Percentiles rank a stretch among this genome's conserved stretches.
phyloP scores from a whole-genome alignment of 1,140 invertebrate genomes.

The Cephus cinctus region DNA sequence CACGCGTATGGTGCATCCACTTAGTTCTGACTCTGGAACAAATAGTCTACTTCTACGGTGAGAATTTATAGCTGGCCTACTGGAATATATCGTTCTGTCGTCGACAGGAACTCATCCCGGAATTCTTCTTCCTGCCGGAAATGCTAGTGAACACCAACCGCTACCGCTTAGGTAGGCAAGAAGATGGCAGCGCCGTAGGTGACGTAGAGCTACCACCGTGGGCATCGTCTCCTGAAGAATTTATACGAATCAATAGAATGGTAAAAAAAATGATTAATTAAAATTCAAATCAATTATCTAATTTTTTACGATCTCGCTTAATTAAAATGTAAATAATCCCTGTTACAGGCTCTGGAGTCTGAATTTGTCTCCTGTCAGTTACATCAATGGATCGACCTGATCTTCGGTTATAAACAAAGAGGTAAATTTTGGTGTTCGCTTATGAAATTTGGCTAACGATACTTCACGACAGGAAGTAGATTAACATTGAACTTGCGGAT shows the following conservation, averaged over 20 bases:
- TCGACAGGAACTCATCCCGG: slow-evolving; percentile 91
- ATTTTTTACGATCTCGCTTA: slow-evolving; percentile 4
- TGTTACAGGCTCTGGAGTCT: slow-evolving; percentile 85
- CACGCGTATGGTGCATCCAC: too few relatives aligned
- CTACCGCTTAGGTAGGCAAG: slow-evolving; percentile 85
- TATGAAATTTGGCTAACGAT: too few relatives aligned
- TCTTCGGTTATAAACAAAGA: slow-evolving; percentile 99
- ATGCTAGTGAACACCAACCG: slow-evolving; percentile 93
- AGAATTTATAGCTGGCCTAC: not conserved
- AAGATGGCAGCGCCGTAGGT: slow-evolving; percentile 79
- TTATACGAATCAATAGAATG: slow-evolving; percentile 96
- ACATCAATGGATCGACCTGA: slow-evolving; percentile 99
- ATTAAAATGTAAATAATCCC: not conserved
- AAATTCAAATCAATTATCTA: slow-evolving; percentile 2
- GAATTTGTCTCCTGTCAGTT: slow-evolving; percentile 99
- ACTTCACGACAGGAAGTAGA: too few relatives aligned
- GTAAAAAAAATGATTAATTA: slow-evolving; percentile 48
- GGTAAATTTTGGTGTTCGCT: too few relatives aligned
- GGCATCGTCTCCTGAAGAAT: slow-evolving; percentile 96
- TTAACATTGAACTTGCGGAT: too few relatives aligned
- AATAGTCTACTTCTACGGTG: slow-evolving; percentile 11
- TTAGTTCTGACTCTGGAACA: too few relatives aligned
- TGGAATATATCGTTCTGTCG: slow-evolving; percentile 12
- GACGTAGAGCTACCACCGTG: slow-evolving; percentile 94
- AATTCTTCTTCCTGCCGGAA: slow-evolving; percentile 99